phyloP scores from a whole-genome alignment of 1,140 invertebrate species.

The Diuraphis noxia region DNA sequence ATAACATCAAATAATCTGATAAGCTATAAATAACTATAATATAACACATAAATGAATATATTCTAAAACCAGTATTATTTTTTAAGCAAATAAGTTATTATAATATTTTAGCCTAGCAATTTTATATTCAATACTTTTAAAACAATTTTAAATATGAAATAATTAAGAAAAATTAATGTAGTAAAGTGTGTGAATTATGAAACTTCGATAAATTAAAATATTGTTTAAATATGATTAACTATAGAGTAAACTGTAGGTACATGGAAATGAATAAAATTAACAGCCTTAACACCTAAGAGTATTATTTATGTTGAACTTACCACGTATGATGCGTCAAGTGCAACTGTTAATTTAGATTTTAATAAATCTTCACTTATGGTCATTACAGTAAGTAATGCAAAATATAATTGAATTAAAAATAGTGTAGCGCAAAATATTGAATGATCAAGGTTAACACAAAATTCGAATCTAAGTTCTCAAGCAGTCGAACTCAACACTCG shows the following conservation, averaged over 20 bases:
- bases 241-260: neutral
- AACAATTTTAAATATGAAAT: neutral
- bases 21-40: neutral
- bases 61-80: neutral
- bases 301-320: conserved; percentile 21
- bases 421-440: neutral
- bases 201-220: neutral
- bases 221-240: neutral
- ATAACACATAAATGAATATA: neutral
- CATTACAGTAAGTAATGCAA: conserved; percentile 20
- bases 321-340: conserved; percentile 28
- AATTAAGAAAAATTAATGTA: neutral
- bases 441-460: neutral
- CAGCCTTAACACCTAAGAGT: neutral
- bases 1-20: neutral
- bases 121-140: neutral
- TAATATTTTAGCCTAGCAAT: neutral
- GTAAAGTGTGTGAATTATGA: neutral
- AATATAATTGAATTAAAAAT: neutral
- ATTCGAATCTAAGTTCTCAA: neutral
- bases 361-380: conserved; percentile 44
- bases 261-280: neutral
- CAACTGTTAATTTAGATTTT: conserved; percentile 28
- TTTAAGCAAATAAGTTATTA: neutral
- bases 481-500: neutral